Percentiles rank a stretch among this genome's conserved stretches.
Conservation (phyloP, 2,113 vertebrate genomes). For the Sinocyclocheilus rhinocerous region DNA sequence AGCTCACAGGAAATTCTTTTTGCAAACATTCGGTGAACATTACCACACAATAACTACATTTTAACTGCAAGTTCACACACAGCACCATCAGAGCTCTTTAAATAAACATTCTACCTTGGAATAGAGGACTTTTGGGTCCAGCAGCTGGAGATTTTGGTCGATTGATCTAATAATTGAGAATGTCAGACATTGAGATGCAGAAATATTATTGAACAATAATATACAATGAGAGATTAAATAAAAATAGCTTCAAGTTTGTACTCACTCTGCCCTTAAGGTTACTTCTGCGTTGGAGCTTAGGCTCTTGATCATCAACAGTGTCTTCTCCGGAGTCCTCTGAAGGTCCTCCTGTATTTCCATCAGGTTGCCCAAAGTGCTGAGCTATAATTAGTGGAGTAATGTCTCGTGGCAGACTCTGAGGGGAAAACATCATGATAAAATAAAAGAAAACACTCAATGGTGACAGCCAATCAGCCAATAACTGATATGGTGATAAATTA, state of each 20-base stretch:
- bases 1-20: not conserved
- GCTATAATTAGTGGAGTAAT: constrained; percentile 79
- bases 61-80: not conserved
- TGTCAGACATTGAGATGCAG: constrained; percentile 39
- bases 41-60: not conserved
- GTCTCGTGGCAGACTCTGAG: constrained; percentile 86
- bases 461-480: not conserved
- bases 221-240: constrained; percentile 16
- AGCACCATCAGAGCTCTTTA: not conserved
- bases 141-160: constrained; percentile 86
- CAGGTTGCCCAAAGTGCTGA: constrained; percentile 68
- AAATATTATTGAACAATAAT: constrained; percentile 30
- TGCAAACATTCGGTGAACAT: not conserved
- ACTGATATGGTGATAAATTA: not conserved
- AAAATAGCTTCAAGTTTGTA: constrained; percentile 56
- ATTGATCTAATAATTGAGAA: constrained; percentile 74
- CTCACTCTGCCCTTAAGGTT: constrained; percentile 85
- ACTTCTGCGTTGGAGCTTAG: constrained; percentile 81
- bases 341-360: constrained; percentile 77
- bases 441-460: not conserved
- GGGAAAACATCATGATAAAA: constrained; percentile 44
- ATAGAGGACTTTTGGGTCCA: constrained; percentile 73
- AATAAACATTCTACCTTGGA: constrained; percentile 68
- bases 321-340: constrained; percentile 92
- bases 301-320: constrained; percentile 82